Evolutionary conservation across 92 coral and sea anemone genomes (phyloP).

Genomic region (Virgularia gustaviana): DNA sequence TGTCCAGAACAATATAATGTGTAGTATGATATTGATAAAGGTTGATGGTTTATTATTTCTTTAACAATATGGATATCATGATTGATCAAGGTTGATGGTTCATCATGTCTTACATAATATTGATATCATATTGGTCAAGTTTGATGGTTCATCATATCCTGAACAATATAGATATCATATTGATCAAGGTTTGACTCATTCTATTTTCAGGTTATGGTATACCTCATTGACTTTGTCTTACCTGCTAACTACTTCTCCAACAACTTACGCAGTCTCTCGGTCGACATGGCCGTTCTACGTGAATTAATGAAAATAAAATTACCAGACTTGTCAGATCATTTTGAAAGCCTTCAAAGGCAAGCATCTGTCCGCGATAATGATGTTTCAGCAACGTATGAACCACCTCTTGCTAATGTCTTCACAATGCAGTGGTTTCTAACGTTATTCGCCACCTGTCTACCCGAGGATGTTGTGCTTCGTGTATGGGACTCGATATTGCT

Average conservation of each 20-base stretch:
- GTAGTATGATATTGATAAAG: no score
- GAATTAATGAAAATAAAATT: constrained; percentile 88
- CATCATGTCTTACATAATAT: no score
- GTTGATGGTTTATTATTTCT: no score
- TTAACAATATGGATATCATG: no score
- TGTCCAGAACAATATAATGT: no score
- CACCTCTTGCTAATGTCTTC: constrained; percentile 95
- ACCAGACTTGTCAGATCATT: constrained; percentile 79
- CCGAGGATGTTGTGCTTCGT: constrained; percentile 90
- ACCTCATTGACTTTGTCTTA: constrained; percentile 84
- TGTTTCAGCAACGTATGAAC: constrained; percentile 77
- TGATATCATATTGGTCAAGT: no score
- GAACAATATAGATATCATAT: no score
- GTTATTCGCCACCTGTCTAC: constrained; percentile 90
- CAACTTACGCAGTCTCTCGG: constrained; percentile 91
- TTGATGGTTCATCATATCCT: no score
- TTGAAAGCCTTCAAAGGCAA: constrained; percentile 81
- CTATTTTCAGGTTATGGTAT: constrained; percentile 78
- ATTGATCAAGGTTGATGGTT: no score
- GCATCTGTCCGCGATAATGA: constrained; percentile 65
- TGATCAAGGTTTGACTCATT: background rate
- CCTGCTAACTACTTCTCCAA: constrained; percentile 97
- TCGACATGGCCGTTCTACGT: constrained; percentile 96
- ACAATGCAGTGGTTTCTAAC: constrained; percentile 99
- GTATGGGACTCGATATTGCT: constrained; percentile 97